Conservation (phyloP, 2,797 vertebrate species). For the Falco naumanni region DNA sequence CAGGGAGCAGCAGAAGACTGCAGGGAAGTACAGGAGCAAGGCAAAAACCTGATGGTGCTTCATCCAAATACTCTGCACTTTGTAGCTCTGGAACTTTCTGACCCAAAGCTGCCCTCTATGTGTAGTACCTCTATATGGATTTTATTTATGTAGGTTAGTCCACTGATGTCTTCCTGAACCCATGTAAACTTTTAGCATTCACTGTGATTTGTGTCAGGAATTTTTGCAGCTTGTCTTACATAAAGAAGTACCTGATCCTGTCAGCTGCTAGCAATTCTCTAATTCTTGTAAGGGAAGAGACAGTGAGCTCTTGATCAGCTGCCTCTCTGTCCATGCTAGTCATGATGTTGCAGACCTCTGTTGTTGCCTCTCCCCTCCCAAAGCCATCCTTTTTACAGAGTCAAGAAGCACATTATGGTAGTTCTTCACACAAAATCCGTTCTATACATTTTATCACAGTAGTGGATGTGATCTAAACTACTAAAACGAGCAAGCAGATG, state of each 20-base stretch:
- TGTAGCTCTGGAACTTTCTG: neutral
- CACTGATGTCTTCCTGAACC: neutral
- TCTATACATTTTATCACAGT: neutral
- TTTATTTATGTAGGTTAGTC: neutral
- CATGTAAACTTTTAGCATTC: neutral
- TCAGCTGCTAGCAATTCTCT: neutral
- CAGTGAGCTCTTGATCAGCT: neutral
- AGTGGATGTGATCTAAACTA: neutral
- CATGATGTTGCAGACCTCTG: neutral
- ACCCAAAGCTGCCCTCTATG: neutral
- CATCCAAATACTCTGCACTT: neutral
- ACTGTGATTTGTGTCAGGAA: neutral
- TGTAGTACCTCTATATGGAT: neutral
- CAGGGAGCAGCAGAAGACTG: neutral
- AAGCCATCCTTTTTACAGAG: neutral
- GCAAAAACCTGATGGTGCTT: neutral
- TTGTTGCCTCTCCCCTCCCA: neutral
- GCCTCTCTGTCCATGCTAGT: neutral
- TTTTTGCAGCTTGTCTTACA: neutral
- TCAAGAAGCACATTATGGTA: fast-evolving
- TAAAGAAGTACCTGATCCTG: neutral
- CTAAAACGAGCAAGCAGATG: neutral
- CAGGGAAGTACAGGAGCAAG: neutral
- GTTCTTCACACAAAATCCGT: neutral
- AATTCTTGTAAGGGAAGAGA: neutral